Evolutionary conservation across 37 sponge, comb jelly and placozoan species (phyloP).

Genomic region (Ianthella basta): DNA sequence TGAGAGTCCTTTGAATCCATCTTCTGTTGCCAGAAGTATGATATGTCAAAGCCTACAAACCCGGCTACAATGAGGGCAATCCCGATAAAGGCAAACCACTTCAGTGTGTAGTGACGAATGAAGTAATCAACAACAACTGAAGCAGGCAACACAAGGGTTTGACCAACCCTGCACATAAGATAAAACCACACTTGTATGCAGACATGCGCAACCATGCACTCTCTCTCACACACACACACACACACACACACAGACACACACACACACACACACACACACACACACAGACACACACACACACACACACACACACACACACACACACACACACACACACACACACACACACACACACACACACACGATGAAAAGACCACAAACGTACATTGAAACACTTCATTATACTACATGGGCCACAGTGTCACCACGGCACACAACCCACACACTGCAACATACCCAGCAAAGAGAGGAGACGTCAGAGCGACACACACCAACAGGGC

Average conservation of each 20-base stretch:
- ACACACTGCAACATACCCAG: constrained; percentile 39
- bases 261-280: too few relatives aligned
- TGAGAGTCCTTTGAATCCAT: constrained; percentile 2
- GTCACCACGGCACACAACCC: background rate
- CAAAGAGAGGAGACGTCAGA: constrained; percentile 76
- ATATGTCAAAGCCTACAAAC: constrained; percentile 48
- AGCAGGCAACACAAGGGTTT: constrained; percentile 52
- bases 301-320: too few relatives aligned
- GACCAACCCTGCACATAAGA: constrained; percentile 57
- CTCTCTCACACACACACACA: background rate
- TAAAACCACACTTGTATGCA: background rate
- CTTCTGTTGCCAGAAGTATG: constrained; percentile 38
- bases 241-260: too few relatives aligned
- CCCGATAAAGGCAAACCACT: constrained; percentile 45
- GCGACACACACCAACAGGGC: constrained; percentile 50
- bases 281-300: too few relatives aligned
- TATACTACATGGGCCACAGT: too few relatives aligned
- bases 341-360: too few relatives aligned
- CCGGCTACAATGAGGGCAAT: constrained; percentile 61
- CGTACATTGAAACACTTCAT: too few relatives aligned
- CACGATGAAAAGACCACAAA: too few relatives aligned
- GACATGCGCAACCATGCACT: too few relatives aligned
- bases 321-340: too few relatives aligned
- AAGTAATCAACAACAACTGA: constrained; percentile 65
- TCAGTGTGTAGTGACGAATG: constrained; percentile 41